Conservation (phyloP, 2,113 vertebrate species). For the Propithecus coquereli region DNA sequence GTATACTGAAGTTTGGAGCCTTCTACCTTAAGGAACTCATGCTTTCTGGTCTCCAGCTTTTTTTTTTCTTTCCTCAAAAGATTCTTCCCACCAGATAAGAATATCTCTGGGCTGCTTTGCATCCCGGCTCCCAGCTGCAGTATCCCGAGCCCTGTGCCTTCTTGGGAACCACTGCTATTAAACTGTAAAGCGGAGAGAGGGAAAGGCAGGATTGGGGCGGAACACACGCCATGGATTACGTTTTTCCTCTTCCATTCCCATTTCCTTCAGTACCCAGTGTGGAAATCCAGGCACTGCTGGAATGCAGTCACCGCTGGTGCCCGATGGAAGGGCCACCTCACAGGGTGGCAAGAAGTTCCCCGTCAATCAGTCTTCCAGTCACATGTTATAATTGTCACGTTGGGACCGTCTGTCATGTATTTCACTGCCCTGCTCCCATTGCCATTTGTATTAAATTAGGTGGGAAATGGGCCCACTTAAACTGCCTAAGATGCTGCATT, state of each 20-base stretch:
- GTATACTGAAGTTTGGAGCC: neutral
- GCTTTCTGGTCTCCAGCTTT: neutral
- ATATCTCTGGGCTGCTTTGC: neutral
- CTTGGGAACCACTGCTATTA: neutral
- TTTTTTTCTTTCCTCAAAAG: neutral
- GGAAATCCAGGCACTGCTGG: neutral
- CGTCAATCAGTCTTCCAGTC: neutral
- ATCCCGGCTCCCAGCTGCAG: neutral
- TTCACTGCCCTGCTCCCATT: neutral
- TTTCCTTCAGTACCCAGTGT: neutral
- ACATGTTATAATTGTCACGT: neutral
- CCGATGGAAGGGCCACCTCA: neutral
- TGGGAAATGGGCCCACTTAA: neutral
- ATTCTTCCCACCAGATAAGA: neutral
- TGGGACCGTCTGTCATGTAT: neutral
- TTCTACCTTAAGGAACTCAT: neutral
- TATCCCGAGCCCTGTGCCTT: neutral
- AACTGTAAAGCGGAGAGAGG: neutral
- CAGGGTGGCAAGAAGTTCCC: neutral
- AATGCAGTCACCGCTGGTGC: fast-evolving
- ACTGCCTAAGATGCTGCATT: neutral
- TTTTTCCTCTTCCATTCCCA: neutral
- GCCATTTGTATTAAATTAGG: neutral
- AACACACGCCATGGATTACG: neutral
- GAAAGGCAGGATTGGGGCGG: neutral